Percentiles rank a stretch among this genome's conserved stretches.
Conservation (phyloP, 1,140 invertebrate species). For the Drosophila nikananu region DNA sequence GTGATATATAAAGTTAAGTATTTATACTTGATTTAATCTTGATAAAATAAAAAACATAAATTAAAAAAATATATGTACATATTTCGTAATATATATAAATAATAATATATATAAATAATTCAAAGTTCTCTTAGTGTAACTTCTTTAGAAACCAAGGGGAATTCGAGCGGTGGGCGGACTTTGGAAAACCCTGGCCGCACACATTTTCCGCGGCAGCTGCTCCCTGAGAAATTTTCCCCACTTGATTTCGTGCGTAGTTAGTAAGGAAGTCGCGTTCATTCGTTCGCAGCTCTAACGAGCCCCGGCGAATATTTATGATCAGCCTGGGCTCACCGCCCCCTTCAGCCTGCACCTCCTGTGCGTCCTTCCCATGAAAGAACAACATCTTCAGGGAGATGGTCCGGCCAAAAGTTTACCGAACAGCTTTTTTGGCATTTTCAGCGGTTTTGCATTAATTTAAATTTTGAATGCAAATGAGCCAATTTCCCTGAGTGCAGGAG, state of each 20-base stretch:
- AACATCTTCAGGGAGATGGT: constrained; percentile 31
- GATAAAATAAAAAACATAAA: too few species aligned
- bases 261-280: constrained; percentile 83
- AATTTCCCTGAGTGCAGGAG: constrained; percentile 82
- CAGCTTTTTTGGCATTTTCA: constrained; percentile 70
- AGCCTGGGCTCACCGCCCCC: constrained; percentile 35
- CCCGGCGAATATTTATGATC: constrained; percentile 84
- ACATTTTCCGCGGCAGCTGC: constrained; percentile 76
- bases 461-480: constrained; percentile 85
- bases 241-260: constrained; percentile 83
- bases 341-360: background rate
- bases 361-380: background rate
- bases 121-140: background rate
- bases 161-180: constrained; percentile 2
- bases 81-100: too few species aligned
- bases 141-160: background rate
- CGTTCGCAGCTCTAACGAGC: constrained; percentile 77
- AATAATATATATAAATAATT: background rate
- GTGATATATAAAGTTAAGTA: too few species aligned
- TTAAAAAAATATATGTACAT: too few species aligned
- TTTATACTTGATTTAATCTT: too few species aligned
- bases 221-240: constrained; percentile 73
- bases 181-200: constrained; percentile 49
- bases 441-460: constrained; percentile 85
- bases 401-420: constrained; percentile 66